Evolutionary conservation across 2,113 vertebrate genomes (phyloP), one percentile per base, ranked within the genome.

Genomic region (Equus quagga): DNA sequence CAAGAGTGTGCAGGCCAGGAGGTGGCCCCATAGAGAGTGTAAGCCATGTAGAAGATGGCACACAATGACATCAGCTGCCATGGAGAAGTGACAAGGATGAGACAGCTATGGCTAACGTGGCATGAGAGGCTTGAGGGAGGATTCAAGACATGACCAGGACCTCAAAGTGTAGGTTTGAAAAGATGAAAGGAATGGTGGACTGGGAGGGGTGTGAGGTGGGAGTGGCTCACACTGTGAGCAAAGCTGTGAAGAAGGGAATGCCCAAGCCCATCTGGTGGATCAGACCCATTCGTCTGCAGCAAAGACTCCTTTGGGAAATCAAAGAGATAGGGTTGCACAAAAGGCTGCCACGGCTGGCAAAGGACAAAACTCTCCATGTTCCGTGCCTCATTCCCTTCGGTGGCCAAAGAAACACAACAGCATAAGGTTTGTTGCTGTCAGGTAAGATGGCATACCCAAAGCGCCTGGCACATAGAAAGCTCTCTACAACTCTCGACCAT

Each of bases 131-230:
- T 49, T n/a, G 23, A 56, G 2, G 56, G 51, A 23, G 58, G 6
- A 49, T 21, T 7, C 18, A 4, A 36, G 85, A 4, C 5, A 18
- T 1, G 46, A 46, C 44, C 28, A 2, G 1, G 15, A 54, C 62
- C 33, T 69, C 3, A 0, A 75, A 14, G 33, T 14, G 41, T 14
- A 54, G 41, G 14, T 26, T 41, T 41, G 5, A n/a, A 28, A 33
- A 46, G 49, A 33, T 19, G 12, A n/a, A 62, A 33, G 21, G 46
- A 56, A 46, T 2, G 1, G 9, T 18, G n/a, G n/a, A 24, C 23
- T 19, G 73, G 62, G 62, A 31, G 11, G 12, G 28, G 19, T 1
- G 1, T 0, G 0, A 19, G 15, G 5, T 3, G 4, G 0, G 3
- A 41, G 51, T 17, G 21, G 78, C 64, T 10, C 58, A 13, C 26